Evolutionary conservation across 2,888 invertebrate species (phyloP), one percentile per base, ranked within the genome.

Genomic region (Proisotoma minuta): DNA sequence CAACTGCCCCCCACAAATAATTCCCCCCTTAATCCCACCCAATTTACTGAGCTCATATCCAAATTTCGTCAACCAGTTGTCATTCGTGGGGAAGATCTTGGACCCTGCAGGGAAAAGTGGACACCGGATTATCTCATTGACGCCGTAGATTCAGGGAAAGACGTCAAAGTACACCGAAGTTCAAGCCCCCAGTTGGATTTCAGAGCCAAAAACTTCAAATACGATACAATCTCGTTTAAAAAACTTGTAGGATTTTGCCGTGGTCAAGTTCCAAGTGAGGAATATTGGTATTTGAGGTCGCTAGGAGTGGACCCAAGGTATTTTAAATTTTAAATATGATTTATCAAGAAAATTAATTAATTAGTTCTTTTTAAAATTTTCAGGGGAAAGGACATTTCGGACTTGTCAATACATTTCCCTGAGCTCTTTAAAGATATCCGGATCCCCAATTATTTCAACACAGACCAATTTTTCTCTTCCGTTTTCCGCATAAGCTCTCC

Each of bases 401-500:
- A 81, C 68, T 76, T 82, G 29, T 70, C 74, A 15, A 74, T 76
- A 40, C 80, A 82, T 66, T 82, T 80, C 75, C 81, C 82, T 1
- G 73, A 74, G 12, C 72, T 82, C 3, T 76, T 78, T 3, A 62
- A 73, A 15, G 82, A 82, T 70, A 73, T 82, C 2, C 69, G 63
- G 18, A 75, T 80, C 61, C 82, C 82, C 4, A 64, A 75, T 1
- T 75, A 81, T 58, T 80, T 80, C 72, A 73, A 76, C 0, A 57
- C 66, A 5, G 75, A 77, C 12, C 70, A 76, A 12, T 79, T 80
- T 66, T 82, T 82, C 74, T 83, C 82, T 1, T 80, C 81, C 67
- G 81, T 83, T 3, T 80, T 83, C 65, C 76, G 82, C 34, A 79
- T 82, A 53, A 78, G 80, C 22, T 82, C 82, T 1, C 73, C 78